Evolutionary conservation across 2,113 vertebrate genomes (phyloP).

Genomic region (Callionymus lyra): DNA sequence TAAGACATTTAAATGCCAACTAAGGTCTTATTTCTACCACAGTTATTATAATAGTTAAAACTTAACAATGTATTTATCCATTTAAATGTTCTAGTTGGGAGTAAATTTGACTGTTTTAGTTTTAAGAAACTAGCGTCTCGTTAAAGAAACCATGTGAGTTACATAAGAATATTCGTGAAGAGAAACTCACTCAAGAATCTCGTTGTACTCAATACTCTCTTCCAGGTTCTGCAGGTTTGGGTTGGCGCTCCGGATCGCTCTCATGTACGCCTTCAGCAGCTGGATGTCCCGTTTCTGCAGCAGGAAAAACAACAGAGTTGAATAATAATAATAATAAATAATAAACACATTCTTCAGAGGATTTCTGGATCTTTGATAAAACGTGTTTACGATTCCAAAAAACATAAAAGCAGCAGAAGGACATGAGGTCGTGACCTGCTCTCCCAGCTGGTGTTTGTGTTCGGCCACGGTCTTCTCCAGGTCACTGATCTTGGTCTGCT

Average conservation of each 20-base stretch:
- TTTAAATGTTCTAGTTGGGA: no score
- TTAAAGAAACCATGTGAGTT: no score
- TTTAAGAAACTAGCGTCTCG: no score
- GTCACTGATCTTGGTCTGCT: constrained; percentile 86
- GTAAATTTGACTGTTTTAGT: no score
- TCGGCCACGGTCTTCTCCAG: constrained; percentile 88
- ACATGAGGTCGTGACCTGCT: constrained; percentile 72
- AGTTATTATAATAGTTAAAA: no score
- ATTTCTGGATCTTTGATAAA: no score
- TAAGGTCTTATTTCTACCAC: no score
- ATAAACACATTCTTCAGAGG: no score
- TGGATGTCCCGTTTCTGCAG: constrained; percentile 92
- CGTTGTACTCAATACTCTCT: constrained; percentile 97
- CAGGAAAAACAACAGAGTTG: not conserved
- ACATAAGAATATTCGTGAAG: no score
- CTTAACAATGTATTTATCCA: no score
- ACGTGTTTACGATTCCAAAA: not conserved
- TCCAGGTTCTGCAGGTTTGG: constrained; percentile 96
- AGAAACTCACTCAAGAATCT: constrained; percentile 88
- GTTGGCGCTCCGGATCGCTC: constrained; percentile 95
- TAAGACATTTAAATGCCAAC: no score
- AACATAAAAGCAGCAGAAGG: not conserved
- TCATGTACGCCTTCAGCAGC: constrained; percentile 95
- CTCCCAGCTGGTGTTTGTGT: constrained; percentile 90
- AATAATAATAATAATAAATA: no score